phyloP scores from a whole-genome alignment of 2,113 vertebrate species.

The Strix uralensis region DNA sequence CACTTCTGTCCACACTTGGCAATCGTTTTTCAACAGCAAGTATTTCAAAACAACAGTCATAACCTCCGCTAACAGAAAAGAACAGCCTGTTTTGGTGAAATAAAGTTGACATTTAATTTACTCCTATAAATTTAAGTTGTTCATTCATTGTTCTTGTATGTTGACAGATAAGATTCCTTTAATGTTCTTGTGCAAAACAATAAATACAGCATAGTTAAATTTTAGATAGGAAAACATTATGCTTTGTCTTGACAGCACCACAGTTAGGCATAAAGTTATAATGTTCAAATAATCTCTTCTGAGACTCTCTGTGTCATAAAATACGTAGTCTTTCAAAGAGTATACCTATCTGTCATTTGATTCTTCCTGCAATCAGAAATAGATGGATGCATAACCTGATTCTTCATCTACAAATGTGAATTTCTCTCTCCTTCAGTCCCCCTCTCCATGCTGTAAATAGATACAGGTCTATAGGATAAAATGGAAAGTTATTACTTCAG shows the following conservation, averaged over 20 bases:
- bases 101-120: slow-evolving; percentile 31
- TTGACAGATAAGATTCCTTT: slow-evolving; percentile 25
- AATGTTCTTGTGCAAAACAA: slow-evolving; percentile 37
- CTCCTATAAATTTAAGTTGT: not conserved
- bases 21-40: not conserved
- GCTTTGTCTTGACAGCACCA: slow-evolving; percentile 15
- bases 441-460: not conserved
- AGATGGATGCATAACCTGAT: not conserved
- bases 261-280: slow-evolving; percentile 35
- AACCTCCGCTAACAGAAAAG: not conserved
- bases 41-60: not conserved
- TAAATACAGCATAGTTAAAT: slow-evolving; percentile 26
- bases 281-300: slow-evolving; percentile 21
- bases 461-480: not conserved
- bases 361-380: not conserved
- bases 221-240: slow-evolving; percentile 7
- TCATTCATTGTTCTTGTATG: not conserved
- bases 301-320: not conserved
- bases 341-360: not conserved
- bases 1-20: not conserved
- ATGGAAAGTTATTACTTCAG: not conserved
- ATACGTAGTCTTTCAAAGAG: not conserved
- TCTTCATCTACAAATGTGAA: not conserved
- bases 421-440: not conserved
- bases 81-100: slow-evolving; percentile 4